These are phyloP conservation scores for Malaclemys terrapin DNA, from an alignment of 2,113 vertebrate genomes.

Conservation along the genomic window DNA sequence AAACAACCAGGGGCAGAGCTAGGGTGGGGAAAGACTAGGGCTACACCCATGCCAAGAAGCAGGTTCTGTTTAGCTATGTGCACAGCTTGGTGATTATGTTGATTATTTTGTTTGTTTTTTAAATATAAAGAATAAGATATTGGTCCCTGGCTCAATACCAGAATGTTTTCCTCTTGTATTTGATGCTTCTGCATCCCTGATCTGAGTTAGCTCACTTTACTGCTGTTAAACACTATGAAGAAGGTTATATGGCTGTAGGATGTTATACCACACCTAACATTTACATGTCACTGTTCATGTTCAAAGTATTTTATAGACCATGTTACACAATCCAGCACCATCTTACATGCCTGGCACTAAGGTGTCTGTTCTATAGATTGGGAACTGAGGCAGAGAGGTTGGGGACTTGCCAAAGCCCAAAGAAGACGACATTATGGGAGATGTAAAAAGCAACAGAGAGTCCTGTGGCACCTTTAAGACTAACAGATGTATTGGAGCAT, in stretches of 20 bases:
- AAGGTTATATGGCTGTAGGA: neutral
- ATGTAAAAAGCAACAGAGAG: neutral
- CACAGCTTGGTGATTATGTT: neutral
- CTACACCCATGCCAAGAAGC: neutral
- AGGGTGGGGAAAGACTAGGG: neutral
- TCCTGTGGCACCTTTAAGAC: too few relatives aligned
- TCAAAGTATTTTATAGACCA: neutral
- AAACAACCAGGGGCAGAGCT: neutral
- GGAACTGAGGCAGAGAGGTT: neutral
- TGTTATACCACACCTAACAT: neutral
- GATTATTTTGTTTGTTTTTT: neutral
- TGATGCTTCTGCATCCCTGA: neutral
- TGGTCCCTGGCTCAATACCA: neutral
- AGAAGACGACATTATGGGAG: neutral
- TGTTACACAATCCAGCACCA: neutral
- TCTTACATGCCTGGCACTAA: neutral
- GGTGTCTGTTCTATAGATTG: neutral
- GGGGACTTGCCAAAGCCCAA: neutral
- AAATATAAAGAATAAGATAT: neutral
- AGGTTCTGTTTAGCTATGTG: neutral
- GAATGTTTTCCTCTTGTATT: neutral
- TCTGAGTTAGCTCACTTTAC: neutral
- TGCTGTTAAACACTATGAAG: neutral
- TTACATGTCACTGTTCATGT: accelerated
- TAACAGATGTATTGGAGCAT: too few relatives aligned